Base-by-base conservation (phyloP, 2,797 vertebrate species). In the Bovichtus diacanthus region DNA sequence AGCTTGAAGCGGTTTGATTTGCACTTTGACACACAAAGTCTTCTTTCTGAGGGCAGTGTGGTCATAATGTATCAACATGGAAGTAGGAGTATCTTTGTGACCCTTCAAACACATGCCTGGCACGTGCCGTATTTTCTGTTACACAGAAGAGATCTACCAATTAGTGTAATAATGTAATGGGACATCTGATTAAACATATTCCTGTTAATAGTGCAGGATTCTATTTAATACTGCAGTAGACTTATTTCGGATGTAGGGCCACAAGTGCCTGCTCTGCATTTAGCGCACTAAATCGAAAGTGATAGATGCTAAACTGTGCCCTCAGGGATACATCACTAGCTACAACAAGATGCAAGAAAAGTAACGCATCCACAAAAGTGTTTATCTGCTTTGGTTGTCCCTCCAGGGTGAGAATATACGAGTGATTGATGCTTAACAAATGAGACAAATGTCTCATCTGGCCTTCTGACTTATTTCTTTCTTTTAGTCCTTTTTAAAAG, bases 261-360 rank as follows among this genome's bases (percentile, higher is more conserved):
- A n/a, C n/a, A 50, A 51, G 2, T 41, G 3, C 4, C 15, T 43
- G 13, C 19, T 80, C 34, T 68, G 19, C 19, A 15, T 16, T 74
- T 27, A 54, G 29, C 5, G 44, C 44, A 59, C 15, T 56, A 53
- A 67, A 58, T 69, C 1, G 2, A 54, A 50, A 44, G n/a, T 61
- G 43, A 58, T n/a, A 34, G 8, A 78, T 53, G n/a, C 12, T 51
- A 19, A 69, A 29, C 29, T 68, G 3, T 50, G 34, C 27, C 12
- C 6, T 25, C 18, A 51, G 31, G 25, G 61, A 36, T 11, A 44
- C 13, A 60, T 69, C 9, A 19, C 5, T 15, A 31, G 21, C 50
- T 68, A 53, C 43, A 58, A 43, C n/a, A 64, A 47, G 31, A 66
- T 70, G 25, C 36, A 64, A 43, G 36, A 65, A 19, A 39, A 31